Percentiles rank a stretch among this genome's conserved stretches.
Conservation (phyloP, 2,113 vertebrate genomes). For the Etheostoma cragini region DNA sequence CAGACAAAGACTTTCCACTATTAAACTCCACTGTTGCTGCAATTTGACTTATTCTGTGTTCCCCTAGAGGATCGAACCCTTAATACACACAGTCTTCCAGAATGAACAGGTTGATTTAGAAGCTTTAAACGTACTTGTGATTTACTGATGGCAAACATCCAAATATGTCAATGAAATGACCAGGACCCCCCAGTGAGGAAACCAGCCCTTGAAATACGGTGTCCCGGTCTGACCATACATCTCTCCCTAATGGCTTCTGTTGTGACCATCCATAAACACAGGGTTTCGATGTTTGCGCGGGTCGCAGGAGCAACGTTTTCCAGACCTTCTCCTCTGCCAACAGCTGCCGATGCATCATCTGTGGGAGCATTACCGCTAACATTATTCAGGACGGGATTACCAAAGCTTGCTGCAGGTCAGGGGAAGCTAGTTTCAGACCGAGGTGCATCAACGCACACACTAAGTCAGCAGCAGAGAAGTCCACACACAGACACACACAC, state of each 20-base stretch:
- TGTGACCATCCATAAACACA: not conserved
- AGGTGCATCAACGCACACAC: not conserved
- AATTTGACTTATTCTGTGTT: no score
- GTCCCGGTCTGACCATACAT: not conserved
- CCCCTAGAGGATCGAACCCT: not conserved
- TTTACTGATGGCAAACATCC: not conserved
- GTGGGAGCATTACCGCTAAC: not conserved
- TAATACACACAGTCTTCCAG: no score
- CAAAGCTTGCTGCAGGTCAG: constrained; percentile 25
- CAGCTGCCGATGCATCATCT: constrained; percentile 10
- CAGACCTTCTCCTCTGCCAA: constrained; percentile 13
- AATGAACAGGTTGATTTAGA: not conserved
- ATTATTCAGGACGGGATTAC: constrained; percentile 30
- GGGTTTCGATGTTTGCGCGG: constrained; percentile 3
- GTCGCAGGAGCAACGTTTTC: not conserved
- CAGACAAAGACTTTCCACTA: no score
- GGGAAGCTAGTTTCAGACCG: constrained; percentile 27
- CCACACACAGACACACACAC: not conserved
- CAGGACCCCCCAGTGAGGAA: not conserved
- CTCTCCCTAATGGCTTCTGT: constrained; percentile 24
- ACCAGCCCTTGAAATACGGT: not conserved
- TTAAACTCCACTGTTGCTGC: not conserved
- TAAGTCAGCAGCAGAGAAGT: not conserved
- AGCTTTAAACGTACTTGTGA: not conserved
- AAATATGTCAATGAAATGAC: not conserved